Conservation (phyloP, 1,140 invertebrate species). For the Ceratosolen solmsi region DNA sequence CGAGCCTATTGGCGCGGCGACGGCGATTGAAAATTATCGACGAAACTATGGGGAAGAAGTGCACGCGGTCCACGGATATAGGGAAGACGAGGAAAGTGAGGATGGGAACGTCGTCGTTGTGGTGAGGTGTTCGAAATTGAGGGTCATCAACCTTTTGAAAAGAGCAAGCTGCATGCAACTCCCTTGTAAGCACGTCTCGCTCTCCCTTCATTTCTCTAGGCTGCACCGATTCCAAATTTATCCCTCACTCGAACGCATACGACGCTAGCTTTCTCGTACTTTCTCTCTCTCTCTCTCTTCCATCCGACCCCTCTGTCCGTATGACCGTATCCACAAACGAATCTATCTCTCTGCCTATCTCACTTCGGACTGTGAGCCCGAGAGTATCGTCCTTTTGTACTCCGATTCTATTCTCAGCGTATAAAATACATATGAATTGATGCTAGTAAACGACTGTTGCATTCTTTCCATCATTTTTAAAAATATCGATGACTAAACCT, state of each 20-base stretch:
- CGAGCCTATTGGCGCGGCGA: background rate
- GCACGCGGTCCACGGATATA: background rate
- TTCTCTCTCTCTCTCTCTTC: conserved; percentile 40
- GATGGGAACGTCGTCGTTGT: conserved; percentile 24
- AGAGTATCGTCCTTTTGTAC: conserved; percentile 53
- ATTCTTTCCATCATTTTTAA: conserved; percentile 21
- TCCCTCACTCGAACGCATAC: conserved; percentile 31
- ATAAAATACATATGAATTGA: conserved; percentile 17
- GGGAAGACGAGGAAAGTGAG: background rate
- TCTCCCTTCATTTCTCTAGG: conserved; percentile 9
- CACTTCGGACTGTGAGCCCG: conserved; percentile 9
- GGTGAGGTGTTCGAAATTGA: conserved; percentile 26
- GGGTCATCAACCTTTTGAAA: conserved; percentile 44
- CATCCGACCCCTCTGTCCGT: background rate
- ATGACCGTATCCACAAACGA: background rate
- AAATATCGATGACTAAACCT: background rate
- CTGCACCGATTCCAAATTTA: conserved; percentile 55
- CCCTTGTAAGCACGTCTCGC: background rate
- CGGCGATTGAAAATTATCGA: background rate
- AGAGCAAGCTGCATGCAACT: conserved; percentile 40
- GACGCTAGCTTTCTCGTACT: conserved; percentile 9
- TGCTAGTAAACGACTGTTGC: background rate
- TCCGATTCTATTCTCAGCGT: conserved; percentile 51
- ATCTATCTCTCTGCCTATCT: conserved; percentile 36
- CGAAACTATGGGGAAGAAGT: too few relatives aligned